Evolutionary conservation across 2,888 invertebrate genomes (phyloP).

Genomic region (Aleiodes alternator): DNA sequence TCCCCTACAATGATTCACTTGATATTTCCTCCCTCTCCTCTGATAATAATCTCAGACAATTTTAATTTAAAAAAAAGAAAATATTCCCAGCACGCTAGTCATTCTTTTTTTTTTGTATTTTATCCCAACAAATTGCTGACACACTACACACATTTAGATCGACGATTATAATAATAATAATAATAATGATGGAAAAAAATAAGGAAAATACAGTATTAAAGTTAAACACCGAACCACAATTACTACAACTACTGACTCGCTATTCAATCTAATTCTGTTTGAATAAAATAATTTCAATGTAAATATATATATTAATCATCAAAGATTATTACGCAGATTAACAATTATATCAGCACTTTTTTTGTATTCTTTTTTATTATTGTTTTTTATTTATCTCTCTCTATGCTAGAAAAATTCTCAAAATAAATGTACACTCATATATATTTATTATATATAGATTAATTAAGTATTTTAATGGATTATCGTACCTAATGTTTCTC

Average conservation of each 20-base stretch:
- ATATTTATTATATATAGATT: constrained; percentile 30
- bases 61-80: neutral
- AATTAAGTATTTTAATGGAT: constrained; percentile 61
- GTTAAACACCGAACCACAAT: constrained; percentile 73
- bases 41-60: neutral
- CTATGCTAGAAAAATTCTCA: constrained; percentile 32
- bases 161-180: constrained; percentile 60
- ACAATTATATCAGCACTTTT: constrained; percentile 53
- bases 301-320: constrained; percentile 67
- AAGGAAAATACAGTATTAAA: constrained; percentile 67
- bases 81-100: constrained; percentile 44
- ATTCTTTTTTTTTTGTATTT: constrained; percentile 27
- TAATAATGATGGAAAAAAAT: neutral
- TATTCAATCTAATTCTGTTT: constrained; percentile 69
- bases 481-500: constrained; percentile 73
- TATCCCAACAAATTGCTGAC: constrained; percentile 60
- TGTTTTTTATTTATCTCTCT: constrained; percentile 23
- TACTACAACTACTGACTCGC: constrained; percentile 73
- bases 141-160: constrained; percentile 73
- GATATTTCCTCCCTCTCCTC: too few relatives aligned
- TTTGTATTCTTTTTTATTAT: constrained; percentile 18
- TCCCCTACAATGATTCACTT: too few relatives aligned
- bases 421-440: constrained; percentile 49
- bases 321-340: constrained; percentile 70
- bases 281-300: constrained; percentile 60